phyloP scores from a whole-genome alignment of 2,888 invertebrate genomes.

The Schrankia costaestrigalis region DNA sequence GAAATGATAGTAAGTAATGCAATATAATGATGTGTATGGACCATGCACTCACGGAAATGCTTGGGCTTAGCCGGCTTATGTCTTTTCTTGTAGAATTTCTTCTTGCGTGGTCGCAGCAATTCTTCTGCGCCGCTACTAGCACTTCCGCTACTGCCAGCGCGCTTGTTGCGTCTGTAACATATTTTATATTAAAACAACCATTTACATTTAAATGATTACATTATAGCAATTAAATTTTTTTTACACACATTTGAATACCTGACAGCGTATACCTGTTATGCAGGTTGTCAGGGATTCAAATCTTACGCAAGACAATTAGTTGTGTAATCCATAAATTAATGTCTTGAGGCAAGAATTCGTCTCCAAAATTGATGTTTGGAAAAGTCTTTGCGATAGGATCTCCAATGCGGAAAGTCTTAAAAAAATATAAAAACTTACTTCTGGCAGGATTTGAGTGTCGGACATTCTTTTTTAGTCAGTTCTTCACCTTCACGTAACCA shows the following conservation, averaged over 20 bases:
- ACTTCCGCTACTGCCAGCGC: conserved; percentile 74
- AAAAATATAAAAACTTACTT: conserved; percentile 48
- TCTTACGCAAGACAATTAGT: too few species aligned
- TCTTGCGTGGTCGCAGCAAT: conserved; percentile 76
- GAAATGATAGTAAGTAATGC: too few species aligned
- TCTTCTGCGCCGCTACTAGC: conserved; percentile 76
- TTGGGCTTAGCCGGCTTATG: conserved; percentile 77
- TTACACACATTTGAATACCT: too few species aligned
- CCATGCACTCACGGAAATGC: conserved; percentile 73
- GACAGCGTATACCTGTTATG: too few species aligned
- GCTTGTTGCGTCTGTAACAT: conserved; percentile 59
- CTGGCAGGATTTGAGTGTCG: conserved; percentile 70
- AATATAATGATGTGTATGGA: conserved; percentile 39
- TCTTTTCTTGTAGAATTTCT: conserved; percentile 83
- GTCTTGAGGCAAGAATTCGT: too few species aligned
- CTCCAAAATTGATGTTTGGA: too few species aligned
- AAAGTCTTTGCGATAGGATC: too few species aligned
- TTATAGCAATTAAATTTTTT: too few species aligned
- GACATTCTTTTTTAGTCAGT: conserved; percentile 67
- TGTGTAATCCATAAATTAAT: too few species aligned
- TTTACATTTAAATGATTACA: too few species aligned
- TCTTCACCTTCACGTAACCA: conserved; percentile 77
- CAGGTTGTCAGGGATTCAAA: too few species aligned
- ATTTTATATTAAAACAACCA: too few species aligned
- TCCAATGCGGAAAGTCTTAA: background rate